Conservation (phyloP, 1,140 invertebrate species). For the Halictus rubicundus region DNA sequence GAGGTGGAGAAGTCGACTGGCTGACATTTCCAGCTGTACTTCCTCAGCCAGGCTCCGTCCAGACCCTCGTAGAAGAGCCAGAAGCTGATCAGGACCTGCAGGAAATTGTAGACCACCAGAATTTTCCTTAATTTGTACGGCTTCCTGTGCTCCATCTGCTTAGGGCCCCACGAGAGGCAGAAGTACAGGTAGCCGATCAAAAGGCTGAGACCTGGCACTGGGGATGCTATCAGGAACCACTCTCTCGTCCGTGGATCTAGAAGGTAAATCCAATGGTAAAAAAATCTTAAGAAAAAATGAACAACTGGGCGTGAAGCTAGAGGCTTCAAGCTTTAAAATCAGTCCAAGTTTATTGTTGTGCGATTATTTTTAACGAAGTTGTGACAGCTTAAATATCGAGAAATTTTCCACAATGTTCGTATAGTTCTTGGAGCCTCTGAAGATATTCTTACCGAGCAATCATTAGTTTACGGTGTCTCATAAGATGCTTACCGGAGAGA, state of each 20-base stretch:
- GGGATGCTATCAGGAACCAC: conserved; percentile 91
- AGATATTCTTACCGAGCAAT: no score
- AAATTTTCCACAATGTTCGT: no score
- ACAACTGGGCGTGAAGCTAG: no score
- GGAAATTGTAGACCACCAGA: conserved; percentile 90
- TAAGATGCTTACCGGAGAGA: conserved; percentile 79
- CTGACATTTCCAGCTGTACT: conserved; percentile 92
- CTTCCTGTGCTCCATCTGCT: conserved; percentile 89
- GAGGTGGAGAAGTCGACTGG: conserved; percentile 88
- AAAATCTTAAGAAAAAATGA: no score
- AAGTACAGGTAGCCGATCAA: conserved; percentile 87
- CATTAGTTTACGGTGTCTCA: no score
- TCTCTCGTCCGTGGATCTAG: conserved; percentile 90
- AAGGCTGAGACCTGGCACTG: conserved; percentile 87
- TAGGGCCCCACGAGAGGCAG: conserved; percentile 87
- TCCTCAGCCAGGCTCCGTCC: conserved; percentile 83
- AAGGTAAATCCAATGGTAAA: no score
- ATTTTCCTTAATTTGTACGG: conserved; percentile 89
- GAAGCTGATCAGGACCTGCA: conserved; percentile 88
- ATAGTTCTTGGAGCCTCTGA: no score
- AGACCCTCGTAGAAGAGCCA: conserved; percentile 89
- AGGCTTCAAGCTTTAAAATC: no score
- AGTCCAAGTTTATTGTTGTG: no score
- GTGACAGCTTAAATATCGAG: no score
- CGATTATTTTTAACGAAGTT: no score